Conservation (phyloP, 30 jellyfish, hydroid and myxozoan species). For the Aurelia aurita complex sp. Pacific region DNA sequence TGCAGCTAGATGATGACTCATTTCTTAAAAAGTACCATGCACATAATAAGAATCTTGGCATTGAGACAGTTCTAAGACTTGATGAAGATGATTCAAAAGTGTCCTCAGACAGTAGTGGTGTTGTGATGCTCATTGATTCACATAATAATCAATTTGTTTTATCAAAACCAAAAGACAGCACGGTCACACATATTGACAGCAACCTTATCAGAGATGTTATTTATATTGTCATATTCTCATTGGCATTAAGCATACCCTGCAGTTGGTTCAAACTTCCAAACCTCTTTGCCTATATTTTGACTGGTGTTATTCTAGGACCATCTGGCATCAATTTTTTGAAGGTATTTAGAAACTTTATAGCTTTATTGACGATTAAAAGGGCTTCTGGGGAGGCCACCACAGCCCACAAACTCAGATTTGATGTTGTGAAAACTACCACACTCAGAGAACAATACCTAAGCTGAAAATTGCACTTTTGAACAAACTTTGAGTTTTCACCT, state of each 20-base stretch:
- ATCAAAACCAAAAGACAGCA: conserved; percentile 93
- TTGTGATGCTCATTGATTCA: conserved; percentile 84
- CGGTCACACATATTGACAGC: conserved; percentile 94
- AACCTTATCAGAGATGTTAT: conserved; percentile 78
- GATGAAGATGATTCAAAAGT: conserved; percentile 54
- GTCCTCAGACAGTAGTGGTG: conserved; percentile 81
- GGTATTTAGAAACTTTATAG: conserved; percentile 37
- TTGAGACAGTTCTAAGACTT: conserved; percentile 89
- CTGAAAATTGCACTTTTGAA: no score
- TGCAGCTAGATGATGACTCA: conserved; percentile 78
- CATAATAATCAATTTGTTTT: conserved; percentile 86
- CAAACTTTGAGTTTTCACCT: no score
- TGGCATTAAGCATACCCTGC: conserved; percentile 77
- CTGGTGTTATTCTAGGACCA: conserved; percentile 97
- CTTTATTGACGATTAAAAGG: background rate
- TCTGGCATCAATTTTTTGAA: conserved; percentile 78
- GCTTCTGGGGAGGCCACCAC: no score
- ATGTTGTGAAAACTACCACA: no score
- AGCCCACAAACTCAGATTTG: no score
- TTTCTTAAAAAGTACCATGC: conserved; percentile 64
- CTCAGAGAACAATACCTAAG: no score
- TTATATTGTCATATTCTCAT: conserved; percentile 57
- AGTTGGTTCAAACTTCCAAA: conserved; percentile 79
- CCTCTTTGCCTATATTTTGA: conserved; percentile 78
- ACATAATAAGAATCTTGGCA: conserved; percentile 49